Evolutionary conservation across 1,140 invertebrate genomes (phyloP).

Genomic region (Drosophila obscura): DNA sequence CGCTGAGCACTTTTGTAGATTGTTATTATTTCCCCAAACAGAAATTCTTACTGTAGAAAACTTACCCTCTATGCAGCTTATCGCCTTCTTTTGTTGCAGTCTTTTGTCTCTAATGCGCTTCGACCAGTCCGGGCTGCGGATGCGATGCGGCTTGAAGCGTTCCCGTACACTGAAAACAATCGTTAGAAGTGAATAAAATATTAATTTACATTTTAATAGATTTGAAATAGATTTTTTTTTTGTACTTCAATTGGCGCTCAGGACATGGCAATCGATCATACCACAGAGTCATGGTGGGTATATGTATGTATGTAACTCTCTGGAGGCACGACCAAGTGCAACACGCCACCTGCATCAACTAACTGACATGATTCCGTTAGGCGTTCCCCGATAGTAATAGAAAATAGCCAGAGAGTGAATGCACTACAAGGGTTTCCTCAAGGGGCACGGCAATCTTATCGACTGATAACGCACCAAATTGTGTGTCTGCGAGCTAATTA

Average conservation of each 20-base stretch:
- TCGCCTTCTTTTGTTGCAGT: constrained; percentile 81
- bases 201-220: constrained; percentile 2
- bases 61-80: constrained; percentile 80
- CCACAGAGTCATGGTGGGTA: background rate
- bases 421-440: constrained; percentile 21
- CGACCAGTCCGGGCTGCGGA: constrained; percentile 83
- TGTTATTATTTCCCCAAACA: constrained; percentile 4
- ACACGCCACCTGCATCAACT: constrained; percentile 19
- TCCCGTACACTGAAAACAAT: constrained; percentile 83
- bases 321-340: constrained; percentile 1
- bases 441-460: constrained; percentile 66
- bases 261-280: constrained; percentile 43
- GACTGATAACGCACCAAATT: constrained; percentile 59
- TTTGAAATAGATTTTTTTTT: constrained; percentile 5
- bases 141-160: constrained; percentile 82
- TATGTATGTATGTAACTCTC: constrained; percentile 3
- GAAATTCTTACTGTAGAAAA: background rate
- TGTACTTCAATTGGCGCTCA: constrained; percentile 35
- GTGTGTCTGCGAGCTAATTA: constrained; percentile 67
- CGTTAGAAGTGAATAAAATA: background rate
- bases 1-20: constrained; percentile 9
- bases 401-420: background rate
- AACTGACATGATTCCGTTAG: constrained; percentile 5
- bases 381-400: background rate
- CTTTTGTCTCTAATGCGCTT: constrained; percentile 84